Conservation (phyloP, 1,140 invertebrate genomes). For the Drosophila lini region DNA sequence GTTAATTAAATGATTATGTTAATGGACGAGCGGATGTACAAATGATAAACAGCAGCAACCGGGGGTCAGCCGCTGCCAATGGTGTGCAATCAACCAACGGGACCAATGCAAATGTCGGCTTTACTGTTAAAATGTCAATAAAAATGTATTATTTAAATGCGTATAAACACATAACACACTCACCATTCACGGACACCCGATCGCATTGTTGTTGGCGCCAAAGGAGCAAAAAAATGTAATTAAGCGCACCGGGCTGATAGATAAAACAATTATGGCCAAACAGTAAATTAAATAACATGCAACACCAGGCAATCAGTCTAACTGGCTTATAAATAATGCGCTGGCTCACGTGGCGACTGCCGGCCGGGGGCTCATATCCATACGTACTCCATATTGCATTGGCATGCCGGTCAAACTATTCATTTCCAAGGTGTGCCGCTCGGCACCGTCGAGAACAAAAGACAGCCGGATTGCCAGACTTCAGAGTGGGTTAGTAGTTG, state of each 20-base stretch:
- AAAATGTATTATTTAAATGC: constrained; percentile 76
- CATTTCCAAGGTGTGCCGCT: constrained; percentile 58
- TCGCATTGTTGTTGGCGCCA: constrained; percentile 47
- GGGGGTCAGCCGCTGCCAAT: constrained; percentile 36
- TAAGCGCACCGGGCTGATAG: constrained; percentile 69
- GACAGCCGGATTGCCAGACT: constrained; percentile 29
- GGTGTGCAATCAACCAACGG: constrained; percentile 72
- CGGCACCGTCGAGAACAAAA: constrained; percentile 47
- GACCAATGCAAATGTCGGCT: constrained; percentile 79
- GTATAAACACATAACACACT: constrained; percentile 28
- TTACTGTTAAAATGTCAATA: constrained; percentile 80
- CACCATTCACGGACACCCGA: constrained; percentile 12
- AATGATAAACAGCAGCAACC: constrained; percentile 58
- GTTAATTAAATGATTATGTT: constrained; percentile 83
- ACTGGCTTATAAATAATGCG: constrained; percentile 51
- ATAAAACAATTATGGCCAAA: constrained; percentile 77
- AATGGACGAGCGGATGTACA: constrained; percentile 80
- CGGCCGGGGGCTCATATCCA: neutral
- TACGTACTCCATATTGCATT: constrained; percentile 5
- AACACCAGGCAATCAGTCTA: constrained; percentile 68
- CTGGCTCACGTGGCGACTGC: constrained; percentile 28
- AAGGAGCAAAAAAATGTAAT: constrained; percentile 61
- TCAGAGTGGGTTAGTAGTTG: constrained; percentile 68
- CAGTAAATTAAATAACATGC: constrained; percentile 73
- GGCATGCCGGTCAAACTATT: constrained; percentile 36